phyloP scores from a whole-genome alignment of 2,113 vertebrate species.

The Vombatus ursinus region DNA sequence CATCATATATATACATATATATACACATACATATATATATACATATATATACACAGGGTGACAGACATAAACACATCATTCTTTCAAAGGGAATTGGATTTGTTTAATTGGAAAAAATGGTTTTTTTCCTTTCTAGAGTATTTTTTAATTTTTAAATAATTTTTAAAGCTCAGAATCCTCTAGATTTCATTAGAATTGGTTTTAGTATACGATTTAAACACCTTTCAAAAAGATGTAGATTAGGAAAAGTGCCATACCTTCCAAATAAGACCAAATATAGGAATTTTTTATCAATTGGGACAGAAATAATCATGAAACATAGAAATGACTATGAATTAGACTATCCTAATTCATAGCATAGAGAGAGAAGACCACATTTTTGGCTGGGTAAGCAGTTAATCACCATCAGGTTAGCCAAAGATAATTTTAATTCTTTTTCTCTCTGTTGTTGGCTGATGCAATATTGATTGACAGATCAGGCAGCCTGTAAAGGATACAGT shows the following conservation, averaged over 20 bases:
- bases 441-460: not conserved
- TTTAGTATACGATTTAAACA: fast-evolving
- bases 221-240: fast-evolving
- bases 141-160: not conserved
- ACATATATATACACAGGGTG: not conserved
- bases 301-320: not conserved
- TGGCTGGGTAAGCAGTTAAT: not conserved
- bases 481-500: not conserved
- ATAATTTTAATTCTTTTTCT: not conserved
- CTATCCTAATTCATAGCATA: not conserved
- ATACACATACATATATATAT: too few species aligned
- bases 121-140: not conserved
- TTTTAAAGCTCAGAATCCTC: fast-evolving
- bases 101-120: not conserved
- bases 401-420: not conserved
- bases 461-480: not conserved
- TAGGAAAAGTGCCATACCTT: fast-evolving
- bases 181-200: fast-evolving
- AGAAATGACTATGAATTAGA: not conserved
- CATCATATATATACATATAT: not conserved
- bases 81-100: not conserved
- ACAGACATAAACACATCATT: not conserved
- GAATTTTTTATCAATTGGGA: not conserved
- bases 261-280: not conserved
- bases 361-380: not conserved